Evolutionary conservation across 1,140 invertebrate species (phyloP), one percentile per base, ranked within the genome.

Genomic region (Drosophila nikananu): DNA sequence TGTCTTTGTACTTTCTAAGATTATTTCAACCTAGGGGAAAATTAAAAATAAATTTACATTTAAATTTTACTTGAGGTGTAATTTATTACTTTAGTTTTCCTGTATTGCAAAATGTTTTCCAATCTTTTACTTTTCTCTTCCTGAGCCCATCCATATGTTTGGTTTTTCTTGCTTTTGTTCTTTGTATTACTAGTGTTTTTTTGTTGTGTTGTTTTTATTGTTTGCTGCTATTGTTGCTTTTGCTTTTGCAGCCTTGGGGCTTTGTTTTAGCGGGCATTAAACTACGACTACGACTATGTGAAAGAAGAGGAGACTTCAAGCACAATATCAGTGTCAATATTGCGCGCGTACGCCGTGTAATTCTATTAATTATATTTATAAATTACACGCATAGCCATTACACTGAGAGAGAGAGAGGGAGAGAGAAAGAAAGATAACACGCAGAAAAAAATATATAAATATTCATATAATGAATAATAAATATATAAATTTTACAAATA

Each of bases 271-370:
- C 84, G 83, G 81, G 77, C 83, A 89, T 84, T 84, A 87, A 89
- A 87, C 83, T 82, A 73, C 59, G 55, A 61, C 61, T 70, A 70
- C 59, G 48, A 71, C 67, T 67, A 37, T 63, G 63, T 32, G 67
- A 51, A 21, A 54, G 48, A 70, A 54, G 67, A 70, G 67, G 25
- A 54, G 66, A 21, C 48, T 70, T n/a, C 46, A 15, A 49, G 61
- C 81, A 90, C 78, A 80, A 90, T 90, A 90, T 90, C 86, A 90
- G 79, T 90, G 86, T 90, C 86, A 90, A 90, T 90, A 90, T 89
- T 83, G 54, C 74, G 80, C 77, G 70, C 75, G 77, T 79, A 75
- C 64, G 84, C 74, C 84, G 48, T 84, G 86, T 83, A 83, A 83
- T 64, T 82, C 70, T 83, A 83, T 77, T 86, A 76, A 80, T 83